phyloP scores from a whole-genome alignment of 2,113 vertebrate genomes.

The Muntiacus reevesi region DNA sequence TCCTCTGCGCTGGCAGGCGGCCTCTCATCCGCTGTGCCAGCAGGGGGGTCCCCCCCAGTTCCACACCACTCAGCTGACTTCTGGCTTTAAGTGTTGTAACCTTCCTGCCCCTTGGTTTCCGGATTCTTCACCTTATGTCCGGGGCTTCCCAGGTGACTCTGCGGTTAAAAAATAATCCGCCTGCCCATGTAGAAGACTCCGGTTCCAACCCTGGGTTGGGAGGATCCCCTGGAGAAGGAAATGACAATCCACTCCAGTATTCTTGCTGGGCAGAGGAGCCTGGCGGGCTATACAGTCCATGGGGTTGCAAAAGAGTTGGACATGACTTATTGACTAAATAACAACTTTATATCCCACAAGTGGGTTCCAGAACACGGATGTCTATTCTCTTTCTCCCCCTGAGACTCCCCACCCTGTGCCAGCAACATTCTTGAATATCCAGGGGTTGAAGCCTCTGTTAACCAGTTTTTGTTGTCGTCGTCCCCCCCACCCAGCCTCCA shows the following conservation, averaged over 20 bases:
- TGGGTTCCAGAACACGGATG: neutral
- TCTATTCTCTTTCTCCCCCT: neutral
- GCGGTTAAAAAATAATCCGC: neutral
- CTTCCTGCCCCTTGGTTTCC: neutral
- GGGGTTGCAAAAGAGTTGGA: neutral
- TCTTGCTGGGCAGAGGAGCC: neutral
- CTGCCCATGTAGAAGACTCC: neutral
- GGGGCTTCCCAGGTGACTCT: neutral
- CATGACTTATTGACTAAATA: neutral
- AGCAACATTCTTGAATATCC: neutral
- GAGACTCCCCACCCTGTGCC: neutral
- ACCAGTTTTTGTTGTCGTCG: neutral
- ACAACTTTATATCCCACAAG: neutral
- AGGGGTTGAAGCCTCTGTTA: neutral
- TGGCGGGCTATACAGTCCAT: neutral
- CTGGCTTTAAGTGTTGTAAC: neutral
- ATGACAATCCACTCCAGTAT: neutral
- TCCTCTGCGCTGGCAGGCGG: neutral
- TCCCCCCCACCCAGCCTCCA: no score
- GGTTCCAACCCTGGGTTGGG: neutral
- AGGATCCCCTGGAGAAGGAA: neutral
- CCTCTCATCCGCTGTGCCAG: neutral
- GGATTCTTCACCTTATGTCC: neutral
- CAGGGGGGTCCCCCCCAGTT: neutral
- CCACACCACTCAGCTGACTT: neutral